A percentile compares a stretch with the other conserved stretches of the same genome.
Evolutionary conservation across 2,797 vertebrate genomes (phyloP).

Genomic region (Gymnodraco acuticeps): DNA sequence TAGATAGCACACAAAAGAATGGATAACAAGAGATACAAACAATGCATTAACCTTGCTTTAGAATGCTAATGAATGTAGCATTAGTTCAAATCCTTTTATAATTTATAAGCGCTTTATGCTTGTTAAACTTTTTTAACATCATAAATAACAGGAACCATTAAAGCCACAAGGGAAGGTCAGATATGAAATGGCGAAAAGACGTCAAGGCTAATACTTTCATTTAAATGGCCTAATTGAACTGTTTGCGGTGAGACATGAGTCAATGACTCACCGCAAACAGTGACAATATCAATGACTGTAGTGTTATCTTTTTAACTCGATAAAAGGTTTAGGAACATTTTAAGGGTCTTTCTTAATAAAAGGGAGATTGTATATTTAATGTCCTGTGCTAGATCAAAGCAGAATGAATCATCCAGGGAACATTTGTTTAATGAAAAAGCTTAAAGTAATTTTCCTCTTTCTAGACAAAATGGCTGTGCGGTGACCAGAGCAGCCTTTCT

Average conservation of each 20-base stretch:
- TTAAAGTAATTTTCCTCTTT: constrained; percentile 29
- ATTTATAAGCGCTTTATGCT: not conserved
- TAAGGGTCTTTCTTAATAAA: constrained; percentile 15
- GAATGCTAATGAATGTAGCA: not conserved
- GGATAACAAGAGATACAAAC: no score
- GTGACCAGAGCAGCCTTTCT: constrained; percentile 92
- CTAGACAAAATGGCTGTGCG: constrained; percentile 90
- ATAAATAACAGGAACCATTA: not conserved
- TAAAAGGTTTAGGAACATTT: constrained; percentile 9
- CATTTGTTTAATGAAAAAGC: not conserved
- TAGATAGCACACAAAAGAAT: not conserved
- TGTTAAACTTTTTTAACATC: not conserved
- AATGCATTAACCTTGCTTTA: no score
- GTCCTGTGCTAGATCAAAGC: constrained; percentile 8
- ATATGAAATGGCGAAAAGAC: not conserved
- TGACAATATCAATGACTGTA: constrained; percentile 26
- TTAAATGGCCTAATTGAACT: constrained; percentile 30
- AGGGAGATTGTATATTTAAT: constrained; percentile 9
- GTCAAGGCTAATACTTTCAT: constrained; percentile 20
- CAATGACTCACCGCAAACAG: no score
- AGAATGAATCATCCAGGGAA: not conserved
- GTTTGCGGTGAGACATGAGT: constrained; percentile 43
- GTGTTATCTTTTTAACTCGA: constrained; percentile 19
- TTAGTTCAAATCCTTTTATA: not conserved
- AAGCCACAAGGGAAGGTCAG: not conserved